Evolutionary conservation across 2,888 invertebrate species (phyloP).

Genomic region (Rhingia campestris): DNA sequence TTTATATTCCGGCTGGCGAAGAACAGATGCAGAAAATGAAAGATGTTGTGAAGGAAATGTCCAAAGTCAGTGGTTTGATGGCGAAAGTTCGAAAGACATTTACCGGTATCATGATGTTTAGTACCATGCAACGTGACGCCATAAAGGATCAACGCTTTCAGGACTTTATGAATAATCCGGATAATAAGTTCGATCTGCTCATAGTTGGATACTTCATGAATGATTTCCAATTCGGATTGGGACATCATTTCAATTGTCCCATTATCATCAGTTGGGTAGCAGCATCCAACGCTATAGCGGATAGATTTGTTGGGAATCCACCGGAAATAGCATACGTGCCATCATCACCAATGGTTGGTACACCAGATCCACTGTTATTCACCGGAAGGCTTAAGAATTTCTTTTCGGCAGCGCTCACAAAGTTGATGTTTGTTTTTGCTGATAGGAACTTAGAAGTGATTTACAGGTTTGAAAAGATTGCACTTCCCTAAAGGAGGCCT

Average conservation of each 20-base stretch:
- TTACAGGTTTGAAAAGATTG: slow-evolving; percentile 30
- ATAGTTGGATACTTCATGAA: slow-evolving; percentile 74
- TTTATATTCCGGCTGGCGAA: slow-evolving; percentile 25
- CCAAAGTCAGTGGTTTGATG: not conserved
- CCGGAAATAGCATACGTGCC: slow-evolving; percentile 41
- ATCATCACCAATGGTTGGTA: slow-evolving; percentile 2
- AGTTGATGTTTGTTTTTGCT: not conserved
- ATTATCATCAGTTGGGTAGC: slow-evolving; percentile 59
- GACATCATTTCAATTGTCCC: slow-evolving; percentile 75
- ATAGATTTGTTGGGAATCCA: slow-evolving; percentile 43
- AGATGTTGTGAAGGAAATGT: not conserved
- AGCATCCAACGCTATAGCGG: not conserved
- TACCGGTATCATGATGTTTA: not conserved
- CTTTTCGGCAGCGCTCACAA: not conserved
- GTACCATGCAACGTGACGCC: slow-evolving; percentile 3
- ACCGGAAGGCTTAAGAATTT: slow-evolving; percentile 75
- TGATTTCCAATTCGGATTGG: slow-evolving; percentile 74
- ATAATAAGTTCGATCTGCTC: slow-evolving; percentile 75
- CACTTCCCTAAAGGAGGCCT: slow-evolving; percentile 28
- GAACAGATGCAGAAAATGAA: slow-evolving; percentile 12
- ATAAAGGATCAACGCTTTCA: slow-evolving; percentile 59
- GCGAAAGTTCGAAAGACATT: not conserved
- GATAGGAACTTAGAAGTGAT: slow-evolving; percentile 6
- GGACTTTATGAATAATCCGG: slow-evolving; percentile 63
- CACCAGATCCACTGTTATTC: slow-evolving; percentile 75